Evolutionary conservation across 2,888 invertebrate genomes (phyloP).

Genomic region (Ormyrus labotus): DNA sequence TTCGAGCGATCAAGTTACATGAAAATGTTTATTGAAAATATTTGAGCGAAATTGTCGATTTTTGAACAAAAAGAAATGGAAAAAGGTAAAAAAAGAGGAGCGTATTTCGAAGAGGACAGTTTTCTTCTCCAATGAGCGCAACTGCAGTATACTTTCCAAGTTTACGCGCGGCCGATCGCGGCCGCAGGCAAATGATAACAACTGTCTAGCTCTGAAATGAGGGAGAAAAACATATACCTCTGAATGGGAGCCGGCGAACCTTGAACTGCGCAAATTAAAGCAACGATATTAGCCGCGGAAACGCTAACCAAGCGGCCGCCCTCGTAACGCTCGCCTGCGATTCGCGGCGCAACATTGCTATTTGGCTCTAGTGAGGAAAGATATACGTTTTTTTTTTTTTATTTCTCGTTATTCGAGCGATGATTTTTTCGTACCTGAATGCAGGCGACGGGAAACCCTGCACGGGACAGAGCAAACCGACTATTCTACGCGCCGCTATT

Average conservation of each 20-base stretch:
- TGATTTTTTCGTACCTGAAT: conserved; percentile 74
- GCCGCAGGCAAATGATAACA: not conserved
- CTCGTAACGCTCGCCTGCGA: conserved; percentile 80
- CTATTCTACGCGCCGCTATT: conserved; percentile 63
- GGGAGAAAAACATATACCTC: conserved; percentile 77
- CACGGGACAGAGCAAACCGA: conserved; percentile 78
- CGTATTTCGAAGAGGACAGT: not conserved
- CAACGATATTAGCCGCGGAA: conserved; percentile 77
- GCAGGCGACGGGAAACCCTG: conserved; percentile 78
- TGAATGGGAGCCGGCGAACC: conserved; percentile 82
- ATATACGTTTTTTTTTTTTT: conserved; percentile 2
- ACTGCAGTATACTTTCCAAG: conserved; percentile 3
- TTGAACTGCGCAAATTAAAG: conserved; percentile 83
- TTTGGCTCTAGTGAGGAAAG: conserved; percentile 77
- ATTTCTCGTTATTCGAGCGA: not conserved
- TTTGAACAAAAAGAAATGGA: not conserved
- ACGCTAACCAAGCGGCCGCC: conserved; percentile 81
- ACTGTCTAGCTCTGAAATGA: not conserved
- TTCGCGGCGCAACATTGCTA: conserved; percentile 81
- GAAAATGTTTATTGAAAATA: not conserved
- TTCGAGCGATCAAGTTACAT: conserved; percentile 8
- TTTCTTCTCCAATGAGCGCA: conserved; percentile 24
- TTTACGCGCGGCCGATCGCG: not conserved
- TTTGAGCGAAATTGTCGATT: conserved; percentile 2
- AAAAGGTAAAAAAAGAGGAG: too few relatives aligned